A percentile compares a stretch with the other conserved stretches of the same genome.
Evolutionary conservation across 53 echinoderm and acorn worm genomes (phyloP).

Genomic region (Echinometra lucunter): DNA sequence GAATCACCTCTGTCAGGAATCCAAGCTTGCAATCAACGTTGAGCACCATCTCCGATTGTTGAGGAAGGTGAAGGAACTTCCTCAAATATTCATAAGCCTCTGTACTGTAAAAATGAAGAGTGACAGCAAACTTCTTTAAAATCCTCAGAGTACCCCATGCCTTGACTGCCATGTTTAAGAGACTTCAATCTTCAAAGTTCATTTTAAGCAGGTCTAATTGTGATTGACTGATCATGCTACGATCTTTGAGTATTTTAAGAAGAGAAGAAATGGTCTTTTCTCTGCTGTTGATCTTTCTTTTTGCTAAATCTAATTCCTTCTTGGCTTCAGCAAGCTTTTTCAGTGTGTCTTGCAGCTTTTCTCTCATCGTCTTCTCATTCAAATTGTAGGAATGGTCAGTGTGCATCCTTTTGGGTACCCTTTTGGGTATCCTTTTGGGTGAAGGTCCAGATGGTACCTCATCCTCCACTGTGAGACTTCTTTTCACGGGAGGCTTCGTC

Average conservation of each 20-base stretch:
- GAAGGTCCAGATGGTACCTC: too few species aligned
- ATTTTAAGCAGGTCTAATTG: constrained; percentile 64
- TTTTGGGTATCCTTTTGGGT: too few species aligned
- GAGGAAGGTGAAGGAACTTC: constrained; percentile 70
- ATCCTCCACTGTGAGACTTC: constrained; percentile 37
- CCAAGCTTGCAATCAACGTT: constrained; percentile 73
- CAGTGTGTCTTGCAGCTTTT: constrained; percentile 55
- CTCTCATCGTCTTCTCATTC: constrained; percentile 1
- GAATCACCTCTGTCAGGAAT: constrained; percentile 76
- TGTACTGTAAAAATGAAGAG: constrained; percentile 76
- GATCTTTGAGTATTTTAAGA: constrained; percentile 60
- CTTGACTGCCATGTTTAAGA: constrained; percentile 55
- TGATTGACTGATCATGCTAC: constrained; percentile 34
- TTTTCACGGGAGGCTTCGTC: constrained; percentile 31
- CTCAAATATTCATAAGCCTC: constrained; percentile 78
- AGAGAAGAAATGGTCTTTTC: constrained; percentile 54
- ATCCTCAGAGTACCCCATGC: constrained; percentile 72
- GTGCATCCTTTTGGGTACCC: constrained; percentile 34
- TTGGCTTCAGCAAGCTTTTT: constrained; percentile 58
- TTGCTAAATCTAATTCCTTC: constrained; percentile 63
- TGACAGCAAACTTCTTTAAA: constrained; percentile 78
- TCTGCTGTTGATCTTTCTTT: constrained; percentile 54
- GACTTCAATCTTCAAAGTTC: constrained; percentile 69
- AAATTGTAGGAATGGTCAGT: constrained; percentile 61
- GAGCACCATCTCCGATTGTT: constrained; percentile 67